Base-by-base conservation (phyloP, 2,888 invertebrate genomes). In the Polylopha cassiicola region DNA sequence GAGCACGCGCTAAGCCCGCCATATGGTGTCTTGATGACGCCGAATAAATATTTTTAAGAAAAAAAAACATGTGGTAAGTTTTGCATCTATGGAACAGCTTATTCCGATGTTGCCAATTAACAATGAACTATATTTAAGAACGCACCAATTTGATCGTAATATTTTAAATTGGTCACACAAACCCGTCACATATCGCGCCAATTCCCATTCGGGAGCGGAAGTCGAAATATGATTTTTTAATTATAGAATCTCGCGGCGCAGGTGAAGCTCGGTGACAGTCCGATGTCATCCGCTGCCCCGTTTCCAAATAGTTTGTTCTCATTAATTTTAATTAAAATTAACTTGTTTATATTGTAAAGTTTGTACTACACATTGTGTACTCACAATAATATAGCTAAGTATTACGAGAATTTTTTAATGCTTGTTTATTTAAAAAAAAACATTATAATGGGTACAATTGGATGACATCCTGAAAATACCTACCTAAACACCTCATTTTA, bases 151-250 rank as follows among this genome's bases (percentile, higher is more conserved):
- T n/a, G n/a, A n/a, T n/a, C n/a, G n/a, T n/a, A n/a, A n/a, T 22
- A 32, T 44, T 41, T 24, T 36, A 13, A 45, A 48, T 39, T 43
- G 44, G 39, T 37, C 31, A 47, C 49, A 51, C 53, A 61, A 49
- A 58, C 53, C 54, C 50, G 53, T 53, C 59, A 50, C 62, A 59
- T 60, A 70, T 61, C 65, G 74, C 76, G 78, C 80, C 76, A 79
- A 81, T 77, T 79, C 74, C 73, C 73, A 72, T 80, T 82, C 64
- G 67, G 65, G 75, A 82, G 63, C 85, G 82, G 82, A 84, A 81
- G 82, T 82, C 65, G 70, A 74, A 76, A 81, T 80, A 76, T 79
- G 78, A 78, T 63, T 75, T 82, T 81, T 81, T 81, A 80, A 79
- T 77, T 69, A 77, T 82, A 82, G 82, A 78, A 67, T 59, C 73